Conservation (phyloP, 2,888 invertebrate genomes). For the Stenoptilia bipunctidactyla region DNA sequence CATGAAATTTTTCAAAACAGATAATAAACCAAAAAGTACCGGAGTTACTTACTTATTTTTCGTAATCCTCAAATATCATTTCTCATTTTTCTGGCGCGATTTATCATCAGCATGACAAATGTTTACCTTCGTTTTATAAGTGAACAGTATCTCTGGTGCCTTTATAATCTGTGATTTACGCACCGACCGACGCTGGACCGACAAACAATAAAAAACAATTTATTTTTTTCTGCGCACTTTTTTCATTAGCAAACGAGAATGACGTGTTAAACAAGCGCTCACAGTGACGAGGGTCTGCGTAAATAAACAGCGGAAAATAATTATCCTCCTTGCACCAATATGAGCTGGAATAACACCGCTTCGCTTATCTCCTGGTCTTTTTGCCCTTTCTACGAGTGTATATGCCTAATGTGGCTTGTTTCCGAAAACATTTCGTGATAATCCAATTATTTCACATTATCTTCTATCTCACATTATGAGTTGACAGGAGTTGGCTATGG, state of each 20-base stretch:
- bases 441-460: no score
- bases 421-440: no score
- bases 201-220: constrained; percentile 61
- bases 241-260: constrained; percentile 66
- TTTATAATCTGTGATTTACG: constrained; percentile 58
- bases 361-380: neutral
- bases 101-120: constrained; percentile 35
- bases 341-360: neutral
- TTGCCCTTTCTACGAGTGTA: neutral
- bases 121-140: constrained; percentile 34
- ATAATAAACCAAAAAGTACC: no score
- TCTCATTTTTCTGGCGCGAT: constrained; percentile 9
- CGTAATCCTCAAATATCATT: constrained; percentile 7
- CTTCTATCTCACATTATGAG: no score
- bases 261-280: constrained; percentile 63
- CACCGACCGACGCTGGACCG: constrained; percentile 39
- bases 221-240: constrained; percentile 52
- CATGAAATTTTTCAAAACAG: no score
- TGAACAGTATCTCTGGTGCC: constrained; percentile 43
- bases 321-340: constrained; percentile 32
- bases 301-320: constrained; percentile 58
- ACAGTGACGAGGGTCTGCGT: constrained; percentile 52
- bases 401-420: no score
- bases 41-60: no score
- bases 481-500: no score